Evolutionary conservation across 2,888 invertebrate genomes (phyloP).

Genomic region (Rhagophthalmus giganteus): DNA sequence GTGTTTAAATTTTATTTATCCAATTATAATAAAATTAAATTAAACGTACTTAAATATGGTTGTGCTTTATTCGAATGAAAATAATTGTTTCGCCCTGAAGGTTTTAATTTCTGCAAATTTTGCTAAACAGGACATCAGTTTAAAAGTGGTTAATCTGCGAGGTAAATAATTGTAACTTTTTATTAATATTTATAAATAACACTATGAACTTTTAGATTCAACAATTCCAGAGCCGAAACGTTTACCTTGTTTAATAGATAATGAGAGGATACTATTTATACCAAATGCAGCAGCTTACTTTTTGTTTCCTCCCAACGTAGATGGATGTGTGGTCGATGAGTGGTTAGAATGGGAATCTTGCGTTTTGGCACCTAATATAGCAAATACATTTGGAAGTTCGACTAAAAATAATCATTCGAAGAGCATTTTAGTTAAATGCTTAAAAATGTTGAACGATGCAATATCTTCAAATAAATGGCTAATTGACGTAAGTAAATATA

Average conservation of each 20-base stretch:
- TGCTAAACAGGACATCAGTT: slow-evolving; percentile 61
- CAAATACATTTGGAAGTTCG: slow-evolving; percentile 58
- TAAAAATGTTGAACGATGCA: slow-evolving; percentile 62
- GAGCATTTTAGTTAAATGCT: slow-evolving; percentile 59
- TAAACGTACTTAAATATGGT: slow-evolving; percentile 55
- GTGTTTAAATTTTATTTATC: background rate
- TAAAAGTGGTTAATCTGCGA: slow-evolving; percentile 63
- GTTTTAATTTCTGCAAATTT: slow-evolving; percentile 71
- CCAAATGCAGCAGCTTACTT: slow-evolving; percentile 71
- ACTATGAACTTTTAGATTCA: slow-evolving; percentile 19
- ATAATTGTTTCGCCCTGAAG: slow-evolving; percentile 77
- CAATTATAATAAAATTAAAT: background rate
- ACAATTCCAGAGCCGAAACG: slow-evolving; percentile 58
- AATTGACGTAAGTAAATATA: slow-evolving; percentile 58
- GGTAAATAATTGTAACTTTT: slow-evolving; percentile 56
- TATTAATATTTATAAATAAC: slow-evolving; percentile 10
- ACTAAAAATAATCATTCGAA: slow-evolving; percentile 60
- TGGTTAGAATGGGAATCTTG: slow-evolving; percentile 70
- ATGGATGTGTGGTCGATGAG: slow-evolving; percentile 55
- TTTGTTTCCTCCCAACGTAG: slow-evolving; percentile 56
- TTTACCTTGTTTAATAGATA: slow-evolving; percentile 68
- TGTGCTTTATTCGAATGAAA: slow-evolving; percentile 75
- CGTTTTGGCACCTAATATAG: slow-evolving; percentile 62
- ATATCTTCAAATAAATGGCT: slow-evolving; percentile 62
- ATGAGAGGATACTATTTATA: slow-evolving; percentile 68